Evolutionary conservation across 2,113 vertebrate genomes (phyloP).

Genomic region (Thymallus thymallus): DNA sequence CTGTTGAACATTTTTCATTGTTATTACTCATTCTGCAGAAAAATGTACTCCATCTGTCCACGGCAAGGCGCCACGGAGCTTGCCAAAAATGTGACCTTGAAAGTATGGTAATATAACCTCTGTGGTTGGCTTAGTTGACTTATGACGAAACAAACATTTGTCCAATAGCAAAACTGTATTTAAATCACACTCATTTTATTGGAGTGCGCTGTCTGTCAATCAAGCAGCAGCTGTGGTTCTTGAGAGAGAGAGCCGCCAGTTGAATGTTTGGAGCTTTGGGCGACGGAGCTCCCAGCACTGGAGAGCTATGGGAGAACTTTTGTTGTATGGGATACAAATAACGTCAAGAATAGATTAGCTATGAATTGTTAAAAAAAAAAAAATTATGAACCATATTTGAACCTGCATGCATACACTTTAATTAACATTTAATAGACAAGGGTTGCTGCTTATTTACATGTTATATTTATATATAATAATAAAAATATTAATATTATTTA

Average conservation of each 20-base stretch:
- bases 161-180: conserved; percentile 45
- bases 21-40: conserved; percentile 48
- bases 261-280: conserved; percentile 55
- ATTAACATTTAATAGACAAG: background rate
- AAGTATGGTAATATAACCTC: background rate
- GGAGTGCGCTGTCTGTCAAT: conserved; percentile 65
- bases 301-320: background rate
- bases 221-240: conserved; percentile 44
- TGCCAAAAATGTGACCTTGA: conserved; percentile 21
- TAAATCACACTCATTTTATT: conserved; percentile 46
- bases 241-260: conserved; percentile 50
- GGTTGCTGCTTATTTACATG: background rate
- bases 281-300: conserved; percentile 57
- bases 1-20: conserved; percentile 32
- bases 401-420: background rate
- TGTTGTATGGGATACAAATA: background rate
- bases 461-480: no score
- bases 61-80: conserved; percentile 66
- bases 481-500: background rate
- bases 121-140: conserved; percentile 49
- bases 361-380: no score
- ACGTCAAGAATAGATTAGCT: background rate
- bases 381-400: background rate
- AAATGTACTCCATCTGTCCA: conserved; percentile 55
- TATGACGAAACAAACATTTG: background rate